Evolutionary conservation across 1,140 invertebrate genomes (phyloP), one percentile per base, ranked within the genome.

Genomic region (Pseudachorutes palmiensis): DNA sequence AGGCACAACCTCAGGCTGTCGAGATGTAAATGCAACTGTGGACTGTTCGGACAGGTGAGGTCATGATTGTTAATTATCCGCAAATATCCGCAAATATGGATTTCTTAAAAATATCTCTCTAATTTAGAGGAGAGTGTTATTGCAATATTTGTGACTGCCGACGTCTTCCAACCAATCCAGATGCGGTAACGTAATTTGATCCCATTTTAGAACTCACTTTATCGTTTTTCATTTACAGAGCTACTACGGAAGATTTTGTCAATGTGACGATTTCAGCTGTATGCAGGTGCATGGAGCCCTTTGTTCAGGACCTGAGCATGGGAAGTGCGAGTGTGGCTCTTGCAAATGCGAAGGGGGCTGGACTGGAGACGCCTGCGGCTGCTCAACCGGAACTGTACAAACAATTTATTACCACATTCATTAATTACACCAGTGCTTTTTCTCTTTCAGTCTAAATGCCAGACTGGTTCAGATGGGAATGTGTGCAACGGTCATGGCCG

Each of bases 91-190:
- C n/a, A n/a, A n/a, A n/a, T n/a, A n/a, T n/a, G n/a, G n/a, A n/a
- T n/a, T n/a, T n/a, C n/a, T n/a, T n/a, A 41, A 41, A 41, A 41
- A 41, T 41, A 41, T 5, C n/a, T n/a, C n/a, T n/a, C n/a, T n/a
- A n/a, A n/a, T n/a, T n/a, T 26, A 72, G 88, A 65, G 91, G 91
- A 45, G 84, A 80, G 29, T 96, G 93, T 75, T 82, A 86, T 48
- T 93, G 91, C 77, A 89, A 89, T 30, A 82, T 85, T 68, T 94
- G 91, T 76, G 83, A 88, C 71, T 93, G 91, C 76, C 80, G 24
- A 16, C 9, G 12, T 9, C 24, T 55, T 14, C 51, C 51, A 5
- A 55, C 51, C 24, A 55, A 55, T 26, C 51, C 51, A 16, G 24
- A 55, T 24, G 14, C 9, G 24, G 51, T 55, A 55, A 19, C 9